Percentiles rank a stretch among this genome's conserved stretches.
Evolutionary conservation across 2,113 vertebrate species (phyloP).

Genomic region (Choloepus hoffmanni): DNA sequence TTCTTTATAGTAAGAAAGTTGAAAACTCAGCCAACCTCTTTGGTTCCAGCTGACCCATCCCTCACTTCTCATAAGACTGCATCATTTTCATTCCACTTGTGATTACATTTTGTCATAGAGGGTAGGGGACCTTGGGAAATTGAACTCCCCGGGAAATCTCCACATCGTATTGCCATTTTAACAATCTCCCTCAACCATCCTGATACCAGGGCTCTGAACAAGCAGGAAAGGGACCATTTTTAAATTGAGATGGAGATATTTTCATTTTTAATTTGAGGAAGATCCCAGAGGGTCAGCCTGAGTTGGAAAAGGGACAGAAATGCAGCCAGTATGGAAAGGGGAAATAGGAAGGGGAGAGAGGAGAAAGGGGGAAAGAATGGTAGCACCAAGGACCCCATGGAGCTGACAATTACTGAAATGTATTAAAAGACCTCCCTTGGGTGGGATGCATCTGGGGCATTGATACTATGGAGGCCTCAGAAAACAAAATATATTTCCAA

Average conservation of each 20-base stretch:
- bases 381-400: too few relatives aligned
- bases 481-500: background rate
- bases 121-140: background rate
- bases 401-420: background rate
- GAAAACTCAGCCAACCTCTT: constrained; percentile 60
- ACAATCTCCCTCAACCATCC: background rate
- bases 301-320: background rate
- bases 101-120: constrained; percentile 51
- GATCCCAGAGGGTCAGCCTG: background rate
- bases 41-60: background rate
- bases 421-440: background rate
- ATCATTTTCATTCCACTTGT: background rate
- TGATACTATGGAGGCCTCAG: background rate
- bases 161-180: background rate
- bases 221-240: background rate
- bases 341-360: background rate
- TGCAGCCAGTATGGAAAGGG: background rate
- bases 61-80: constrained; percentile 27
- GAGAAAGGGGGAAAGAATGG: background rate
- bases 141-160: constrained; percentile 50
- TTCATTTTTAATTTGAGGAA: background rate
- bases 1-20: constrained; percentile 72
- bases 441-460: background rate
- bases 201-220: background rate
- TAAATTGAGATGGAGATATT: background rate